A percentile compares a stretch with the other conserved stretches of the same genome.
These are phyloP conservation scores for Pterocles gutturalis DNA, from an alignment of 2,113 vertebrate genomes.

Conservation along the genomic window DNA sequence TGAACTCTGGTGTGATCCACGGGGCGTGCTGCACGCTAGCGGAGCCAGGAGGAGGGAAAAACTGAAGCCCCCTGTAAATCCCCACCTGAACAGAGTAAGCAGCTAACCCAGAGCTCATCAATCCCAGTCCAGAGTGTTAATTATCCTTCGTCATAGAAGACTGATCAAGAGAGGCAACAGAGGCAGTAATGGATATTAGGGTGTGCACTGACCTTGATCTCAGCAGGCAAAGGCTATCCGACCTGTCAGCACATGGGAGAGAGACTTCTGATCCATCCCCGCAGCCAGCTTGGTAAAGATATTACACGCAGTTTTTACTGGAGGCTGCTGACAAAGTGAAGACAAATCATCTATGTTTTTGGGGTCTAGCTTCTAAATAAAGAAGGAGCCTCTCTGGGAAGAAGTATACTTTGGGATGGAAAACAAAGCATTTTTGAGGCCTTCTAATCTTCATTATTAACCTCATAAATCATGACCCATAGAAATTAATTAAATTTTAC, in stretches of 20 bases:
- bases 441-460: neutral
- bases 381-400: neutral
- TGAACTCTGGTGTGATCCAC: accelerated
- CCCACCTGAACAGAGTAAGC: neutral
- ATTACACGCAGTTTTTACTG: neutral
- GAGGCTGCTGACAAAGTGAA: neutral
- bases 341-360: neutral
- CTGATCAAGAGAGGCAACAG: neutral
- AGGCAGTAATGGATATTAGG: neutral
- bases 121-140: neutral
- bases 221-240: neutral
- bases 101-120: neutral
- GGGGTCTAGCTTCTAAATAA: neutral
- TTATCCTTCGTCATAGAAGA: neutral
- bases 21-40: accelerated
- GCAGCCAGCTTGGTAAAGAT: neutral
- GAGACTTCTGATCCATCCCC: neutral
- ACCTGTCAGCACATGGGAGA: neutral
- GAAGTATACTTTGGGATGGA: neutral
- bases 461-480: neutral
- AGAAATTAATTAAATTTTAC: neutral
- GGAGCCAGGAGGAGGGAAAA: neutral
- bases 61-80: neutral
- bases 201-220: neutral
- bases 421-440: neutral